Percentiles rank a stretch among this genome's conserved stretches.
phyloP scores from a whole-genome alignment of 2,113 vertebrate species.

The Nesoenas mayeri region DNA sequence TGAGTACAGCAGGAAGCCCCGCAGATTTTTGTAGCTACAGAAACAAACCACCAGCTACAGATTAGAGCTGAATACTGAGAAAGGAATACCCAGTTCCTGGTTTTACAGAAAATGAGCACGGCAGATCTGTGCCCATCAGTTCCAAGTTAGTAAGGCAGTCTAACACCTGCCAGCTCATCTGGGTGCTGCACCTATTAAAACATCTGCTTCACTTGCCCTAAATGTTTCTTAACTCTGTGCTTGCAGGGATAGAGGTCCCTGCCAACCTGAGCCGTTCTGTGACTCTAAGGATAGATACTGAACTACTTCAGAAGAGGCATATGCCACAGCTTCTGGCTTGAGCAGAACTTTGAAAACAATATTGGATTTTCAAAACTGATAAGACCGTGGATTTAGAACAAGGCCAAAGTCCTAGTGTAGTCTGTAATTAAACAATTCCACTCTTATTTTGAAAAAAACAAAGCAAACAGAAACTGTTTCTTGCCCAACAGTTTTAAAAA shows the following conservation, averaged over 20 bases:
- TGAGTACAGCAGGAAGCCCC: not conserved
- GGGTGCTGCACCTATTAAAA: not conserved
- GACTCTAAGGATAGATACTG: not conserved
- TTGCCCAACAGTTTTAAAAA: constrained; percentile 43
- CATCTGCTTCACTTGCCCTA: not conserved
- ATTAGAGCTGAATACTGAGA: not conserved
- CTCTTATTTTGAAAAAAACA: not conserved
- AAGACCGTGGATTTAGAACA: not conserved
- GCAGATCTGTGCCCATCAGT: not conserved
- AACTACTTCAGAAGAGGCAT: not conserved
- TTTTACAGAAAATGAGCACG: not conserved
- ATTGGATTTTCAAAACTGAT: constrained; percentile 15
- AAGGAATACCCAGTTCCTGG: not conserved
- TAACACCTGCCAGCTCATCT: not conserved
- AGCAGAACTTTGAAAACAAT: not conserved
- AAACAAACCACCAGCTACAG: not conserved
- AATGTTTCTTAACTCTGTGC: not conserved
- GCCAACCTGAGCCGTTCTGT: not conserved
- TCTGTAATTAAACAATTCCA: constrained; percentile 34
- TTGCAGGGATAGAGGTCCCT: not conserved
- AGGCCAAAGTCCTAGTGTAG: not conserved
- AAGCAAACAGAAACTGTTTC: constrained; percentile 35
- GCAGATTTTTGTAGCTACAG: not conserved
- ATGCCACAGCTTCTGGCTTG: not conserved
- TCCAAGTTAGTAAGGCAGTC: not conserved